Base-by-base conservation (phyloP, 2,113 vertebrate species). In the Etia nguti region DNA sequence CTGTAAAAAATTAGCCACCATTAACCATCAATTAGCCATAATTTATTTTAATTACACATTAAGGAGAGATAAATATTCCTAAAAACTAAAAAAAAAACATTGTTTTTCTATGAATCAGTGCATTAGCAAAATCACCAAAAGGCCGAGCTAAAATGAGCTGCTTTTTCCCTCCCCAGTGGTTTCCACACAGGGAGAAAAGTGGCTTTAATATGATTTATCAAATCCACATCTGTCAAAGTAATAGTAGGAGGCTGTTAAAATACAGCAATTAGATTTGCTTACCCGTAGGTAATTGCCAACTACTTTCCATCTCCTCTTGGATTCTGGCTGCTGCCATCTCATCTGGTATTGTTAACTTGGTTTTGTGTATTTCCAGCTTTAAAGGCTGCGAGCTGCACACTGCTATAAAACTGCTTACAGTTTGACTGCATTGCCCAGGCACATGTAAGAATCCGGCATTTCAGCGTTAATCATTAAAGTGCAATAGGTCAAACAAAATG, bases 221-320 rank as follows among this genome's bases (percentile, higher is more conserved):
- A 81, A 80, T 26, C 65, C 46, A 29, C 5, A n/a, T 80, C 87
- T 90, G 88, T 92, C 81, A 82, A 20, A 81, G 85, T 59, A 81
- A 87, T 86, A 83, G 80, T 50, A 68, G 52, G 9, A 79, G 59
- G 75, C 57, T 60, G 52, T 87, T 83, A 85, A 18, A 86, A 81
- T 59, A 60, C 12, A 59, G 86, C 65, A 80, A 81, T 86, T 80
- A 84, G 82, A 89, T 85, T 79, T 34, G 36, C 81, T 34, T 86
- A 84, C 24, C 57, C 41, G 1, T 48, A 50, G 24, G 79, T 83
- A 86, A 79, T 82, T 88, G 81, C 82, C 81, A 85, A 83, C 65
- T 41, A 79, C 68, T 90, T 89, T 93, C 90, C 87, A 89, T 88
- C 88, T 83, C 75, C 59, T 85, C 52, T 36, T 65, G 80, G 81